Evolutionary conservation across 2,113 vertebrate genomes (phyloP).

Genomic region (Ciconia boyciana): DNA sequence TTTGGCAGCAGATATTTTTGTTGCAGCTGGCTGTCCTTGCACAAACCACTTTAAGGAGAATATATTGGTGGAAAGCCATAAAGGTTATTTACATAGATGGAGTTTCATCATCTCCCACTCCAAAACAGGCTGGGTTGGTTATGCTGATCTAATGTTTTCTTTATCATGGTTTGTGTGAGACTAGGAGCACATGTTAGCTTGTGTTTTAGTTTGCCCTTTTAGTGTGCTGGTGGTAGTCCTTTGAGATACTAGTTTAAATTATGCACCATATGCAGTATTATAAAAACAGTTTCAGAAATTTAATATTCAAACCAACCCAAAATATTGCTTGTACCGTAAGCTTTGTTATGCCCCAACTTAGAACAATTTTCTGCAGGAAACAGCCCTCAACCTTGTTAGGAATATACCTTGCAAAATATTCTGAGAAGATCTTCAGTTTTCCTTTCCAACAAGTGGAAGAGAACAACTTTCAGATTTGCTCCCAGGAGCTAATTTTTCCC

Average conservation of each 20-base stretch:
- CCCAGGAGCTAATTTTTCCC: background rate
- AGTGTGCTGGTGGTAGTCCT: background rate
- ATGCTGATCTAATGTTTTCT: background rate
- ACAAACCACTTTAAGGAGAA: constrained; percentile 4
- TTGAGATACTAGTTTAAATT: background rate
- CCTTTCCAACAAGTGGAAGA: background rate
- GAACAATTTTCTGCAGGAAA: background rate
- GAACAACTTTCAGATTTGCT: background rate
- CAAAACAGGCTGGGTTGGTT: background rate
- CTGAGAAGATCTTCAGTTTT: background rate
- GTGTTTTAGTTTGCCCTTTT: background rate
- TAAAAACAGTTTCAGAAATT: background rate
- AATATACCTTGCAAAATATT: background rate
- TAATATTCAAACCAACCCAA: background rate
- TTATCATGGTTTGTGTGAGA: background rate
- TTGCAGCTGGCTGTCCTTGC: background rate
- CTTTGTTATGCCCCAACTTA: background rate
- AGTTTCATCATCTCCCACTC: background rate
- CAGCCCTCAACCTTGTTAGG: background rate
- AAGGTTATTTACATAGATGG: background rate
- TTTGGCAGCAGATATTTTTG: background rate
- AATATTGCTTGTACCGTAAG: background rate
- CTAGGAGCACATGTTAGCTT: background rate
- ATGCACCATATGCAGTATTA: background rate
- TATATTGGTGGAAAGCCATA: background rate